A percentile compares a stretch with the other conserved stretches of the same genome.
Conservation (phyloP, 2,888 invertebrate species). For the Mythimna impura region DNA sequence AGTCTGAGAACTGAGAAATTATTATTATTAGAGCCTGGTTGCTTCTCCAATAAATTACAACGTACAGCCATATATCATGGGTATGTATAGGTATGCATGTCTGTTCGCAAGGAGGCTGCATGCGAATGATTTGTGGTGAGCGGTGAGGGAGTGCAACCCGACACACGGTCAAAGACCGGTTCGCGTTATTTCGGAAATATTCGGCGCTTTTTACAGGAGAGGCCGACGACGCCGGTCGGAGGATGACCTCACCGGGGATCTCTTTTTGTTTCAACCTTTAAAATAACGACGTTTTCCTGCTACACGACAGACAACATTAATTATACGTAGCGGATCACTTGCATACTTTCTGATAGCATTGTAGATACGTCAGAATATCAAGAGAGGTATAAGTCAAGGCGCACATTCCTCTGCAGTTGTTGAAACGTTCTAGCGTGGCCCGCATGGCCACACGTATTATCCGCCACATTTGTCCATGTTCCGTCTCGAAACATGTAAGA, state of each 20-base stretch:
- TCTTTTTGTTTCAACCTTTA: slow-evolving; percentile 70
- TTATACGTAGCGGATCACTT: slow-evolving; percentile 57
- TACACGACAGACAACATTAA: slow-evolving; percentile 55
- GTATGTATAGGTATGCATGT: slow-evolving; percentile 32
- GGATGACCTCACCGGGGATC: slow-evolving; percentile 84
- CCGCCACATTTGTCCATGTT: slow-evolving; percentile 48
- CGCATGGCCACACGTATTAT: slow-evolving; percentile 31
- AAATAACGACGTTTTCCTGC: slow-evolving; percentile 65
- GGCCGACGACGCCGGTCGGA: slow-evolving; percentile 69
- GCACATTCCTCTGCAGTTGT: slow-evolving; percentile 37
- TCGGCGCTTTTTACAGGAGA: slow-evolving; percentile 76
- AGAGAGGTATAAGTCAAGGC: slow-evolving; percentile 16
- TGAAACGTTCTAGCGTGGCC: slow-evolving; percentile 19
- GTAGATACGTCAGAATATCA: slow-evolving; percentile 22
- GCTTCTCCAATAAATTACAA: slow-evolving; percentile 21
- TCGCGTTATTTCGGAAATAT: slow-evolving; percentile 85
- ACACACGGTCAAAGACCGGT: slow-evolving; percentile 87
- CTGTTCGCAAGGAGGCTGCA: slow-evolving; percentile 67
- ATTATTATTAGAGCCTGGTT: slow-evolving; percentile 28
- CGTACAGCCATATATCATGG: slow-evolving; percentile 7
- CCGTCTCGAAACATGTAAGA: slow-evolving; percentile 24
- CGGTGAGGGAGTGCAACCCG: slow-evolving; percentile 77
- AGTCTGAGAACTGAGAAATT: slow-evolving; percentile 27
- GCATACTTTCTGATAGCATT: slow-evolving; percentile 29
- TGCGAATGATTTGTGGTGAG: slow-evolving; percentile 80